These are phyloP conservation scores for Chaetodon auriga DNA, from an alignment of 2,113 vertebrate species.

Conservation along the genomic window DNA sequence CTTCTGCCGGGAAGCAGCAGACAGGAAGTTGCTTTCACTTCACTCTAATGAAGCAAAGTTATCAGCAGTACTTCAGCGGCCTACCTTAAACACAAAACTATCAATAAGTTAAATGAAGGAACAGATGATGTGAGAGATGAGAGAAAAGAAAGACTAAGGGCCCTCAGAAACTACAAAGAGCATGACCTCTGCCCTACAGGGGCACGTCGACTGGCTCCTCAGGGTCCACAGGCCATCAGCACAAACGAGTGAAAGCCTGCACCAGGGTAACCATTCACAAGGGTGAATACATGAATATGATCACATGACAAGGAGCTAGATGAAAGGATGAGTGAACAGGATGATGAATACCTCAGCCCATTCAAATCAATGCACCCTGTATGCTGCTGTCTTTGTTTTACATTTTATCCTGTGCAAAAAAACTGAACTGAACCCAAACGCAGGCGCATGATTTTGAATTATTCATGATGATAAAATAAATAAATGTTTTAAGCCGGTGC, in stretches of 20 bases:
- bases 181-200: not conserved
- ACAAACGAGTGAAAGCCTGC: not conserved
- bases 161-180: not conserved
- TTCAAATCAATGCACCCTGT: no score
- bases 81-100: not conserved
- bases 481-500: not conserved
- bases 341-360: no score
- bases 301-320: no score
- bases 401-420: not conserved
- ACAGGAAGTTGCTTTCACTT: constrained; percentile 29
- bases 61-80: not conserved
- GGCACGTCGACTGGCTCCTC: not conserved
- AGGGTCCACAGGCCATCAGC: not conserved
- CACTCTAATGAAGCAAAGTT: constrained; percentile 19
- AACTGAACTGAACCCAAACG: not conserved
- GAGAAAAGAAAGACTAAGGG: not conserved
- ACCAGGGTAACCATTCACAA: not conserved
- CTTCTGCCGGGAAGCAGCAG: constrained; percentile 27
- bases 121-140: not conserved
- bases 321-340: no score
- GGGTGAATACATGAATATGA: no score
- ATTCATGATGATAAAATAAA: constrained; percentile 31
- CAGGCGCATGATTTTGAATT: not conserved
- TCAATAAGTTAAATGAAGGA: no score
- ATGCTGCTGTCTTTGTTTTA: not conserved